Conservation (phyloP, 2,113 vertebrate genomes). For the Tamias sibiricus region DNA sequence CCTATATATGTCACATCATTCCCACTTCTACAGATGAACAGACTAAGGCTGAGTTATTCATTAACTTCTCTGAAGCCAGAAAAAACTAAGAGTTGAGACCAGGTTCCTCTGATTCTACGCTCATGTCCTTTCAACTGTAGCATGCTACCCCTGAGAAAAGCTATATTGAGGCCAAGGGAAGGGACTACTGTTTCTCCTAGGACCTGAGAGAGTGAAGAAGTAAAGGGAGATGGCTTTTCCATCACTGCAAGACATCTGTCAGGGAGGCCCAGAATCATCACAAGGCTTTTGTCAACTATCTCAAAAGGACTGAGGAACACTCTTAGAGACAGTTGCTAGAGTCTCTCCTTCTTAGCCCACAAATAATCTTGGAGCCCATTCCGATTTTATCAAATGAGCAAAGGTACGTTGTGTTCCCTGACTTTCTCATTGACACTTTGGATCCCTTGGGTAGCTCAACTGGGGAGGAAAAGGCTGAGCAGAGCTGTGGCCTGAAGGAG, state of each 20-base stretch:
- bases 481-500: background rate
- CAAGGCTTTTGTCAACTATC: background rate
- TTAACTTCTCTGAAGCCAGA: constrained; percentile 4
- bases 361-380: background rate
- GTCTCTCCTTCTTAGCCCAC: background rate
- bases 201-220: background rate
- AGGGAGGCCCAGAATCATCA: background rate
- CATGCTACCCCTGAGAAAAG: background rate
- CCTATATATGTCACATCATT: background rate
- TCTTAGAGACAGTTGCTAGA: background rate
- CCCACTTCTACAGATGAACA: constrained; percentile 33
- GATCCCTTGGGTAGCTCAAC: fast-evolving
- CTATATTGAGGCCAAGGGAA: background rate
- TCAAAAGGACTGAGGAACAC: background rate
- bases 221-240: background rate
- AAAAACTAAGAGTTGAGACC: background rate
- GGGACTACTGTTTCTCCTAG: background rate
- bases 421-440: background rate
- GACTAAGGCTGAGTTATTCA: constrained; percentile 4
- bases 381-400: background rate
- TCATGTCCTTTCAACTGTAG: background rate
- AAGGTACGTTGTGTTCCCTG: background rate
- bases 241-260: background rate
- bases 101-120: background rate
- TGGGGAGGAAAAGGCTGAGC: background rate